Conservation (phyloP, 2,797 vertebrate species). For the Enteromius argenteus region DNA sequence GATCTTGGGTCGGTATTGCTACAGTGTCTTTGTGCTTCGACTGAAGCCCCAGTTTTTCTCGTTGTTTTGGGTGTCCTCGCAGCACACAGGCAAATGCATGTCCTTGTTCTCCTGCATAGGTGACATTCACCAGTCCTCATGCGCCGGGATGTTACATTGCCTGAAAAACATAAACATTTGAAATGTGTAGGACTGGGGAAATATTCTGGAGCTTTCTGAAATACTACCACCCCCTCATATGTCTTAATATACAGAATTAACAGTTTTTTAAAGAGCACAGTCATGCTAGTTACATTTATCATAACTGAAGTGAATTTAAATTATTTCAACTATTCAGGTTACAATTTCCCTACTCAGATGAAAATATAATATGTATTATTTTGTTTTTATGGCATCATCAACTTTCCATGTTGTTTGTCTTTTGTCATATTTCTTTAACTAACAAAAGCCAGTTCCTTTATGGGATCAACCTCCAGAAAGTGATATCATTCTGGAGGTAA, state of each 20-base stretch:
- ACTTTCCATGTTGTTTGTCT: background rate
- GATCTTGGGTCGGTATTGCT: slow-evolving; percentile 68
- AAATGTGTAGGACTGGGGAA: background rate
- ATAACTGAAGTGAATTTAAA: background rate
- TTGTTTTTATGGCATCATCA: background rate
- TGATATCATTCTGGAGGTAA: background rate
- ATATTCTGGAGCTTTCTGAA: background rate
- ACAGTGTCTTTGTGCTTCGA: slow-evolving; percentile 63
- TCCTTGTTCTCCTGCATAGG: slow-evolving; percentile 62
- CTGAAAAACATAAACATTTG: slow-evolving; percentile 53
- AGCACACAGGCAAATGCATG: slow-evolving; percentile 32
- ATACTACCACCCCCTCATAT: background rate
- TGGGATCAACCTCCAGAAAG: background rate
- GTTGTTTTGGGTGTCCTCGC: slow-evolving; percentile 15
- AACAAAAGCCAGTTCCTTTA: background rate
- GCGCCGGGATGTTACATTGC: slow-evolving; percentile 51
- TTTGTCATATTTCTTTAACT: background rate
- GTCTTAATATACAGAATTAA: background rate
- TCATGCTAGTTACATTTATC: background rate
- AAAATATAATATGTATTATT: background rate
- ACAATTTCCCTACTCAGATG: background rate
- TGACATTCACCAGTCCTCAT: slow-evolving; percentile 56
- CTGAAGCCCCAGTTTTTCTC: slow-evolving; percentile 46
- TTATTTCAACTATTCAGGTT: background rate
- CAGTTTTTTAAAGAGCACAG: background rate